phyloP scores from a whole-genome alignment of 1,140 invertebrate species.

The Drosophila miranda region DNA sequence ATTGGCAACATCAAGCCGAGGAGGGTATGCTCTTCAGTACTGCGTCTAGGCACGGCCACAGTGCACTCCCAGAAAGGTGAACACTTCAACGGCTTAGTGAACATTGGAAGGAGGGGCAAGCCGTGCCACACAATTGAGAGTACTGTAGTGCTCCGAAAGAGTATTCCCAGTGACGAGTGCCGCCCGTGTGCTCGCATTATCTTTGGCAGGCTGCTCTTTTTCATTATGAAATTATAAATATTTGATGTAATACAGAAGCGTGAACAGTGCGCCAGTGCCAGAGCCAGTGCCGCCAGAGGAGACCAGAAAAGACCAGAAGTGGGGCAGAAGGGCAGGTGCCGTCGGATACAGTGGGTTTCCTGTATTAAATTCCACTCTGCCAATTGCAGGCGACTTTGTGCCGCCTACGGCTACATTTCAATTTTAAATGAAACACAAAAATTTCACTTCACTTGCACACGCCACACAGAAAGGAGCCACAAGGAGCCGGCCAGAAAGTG shows the following conservation, averaged over 20 bases:
- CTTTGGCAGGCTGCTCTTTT: conserved; percentile 46
- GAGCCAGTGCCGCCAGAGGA: not conserved
- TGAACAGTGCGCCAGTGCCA: conserved; percentile 15
- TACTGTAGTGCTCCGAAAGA: too few relatives aligned
- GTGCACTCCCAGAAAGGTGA: too few relatives aligned
- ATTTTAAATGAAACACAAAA: conserved; percentile 64
- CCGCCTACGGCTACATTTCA: conserved; percentile 56
- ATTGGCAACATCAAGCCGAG: too few relatives aligned
- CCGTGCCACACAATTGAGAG: not conserved
- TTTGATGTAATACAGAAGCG: conserved; percentile 39
- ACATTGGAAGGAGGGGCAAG: too few relatives aligned
- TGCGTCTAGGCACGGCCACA: too few relatives aligned
- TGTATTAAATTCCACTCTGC: conserved; percentile 57
- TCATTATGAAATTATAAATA: conserved; percentile 62
- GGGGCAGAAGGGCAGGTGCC: too few relatives aligned
- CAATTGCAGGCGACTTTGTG: conserved; percentile 58
- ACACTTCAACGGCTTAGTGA: too few relatives aligned
- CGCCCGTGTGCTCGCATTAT: conserved; percentile 19
- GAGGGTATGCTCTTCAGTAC: too few relatives aligned
- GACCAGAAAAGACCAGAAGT: not conserved
- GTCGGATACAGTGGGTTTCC: not conserved
- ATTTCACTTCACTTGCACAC: conserved; percentile 42
- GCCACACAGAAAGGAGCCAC: conserved; percentile 19
- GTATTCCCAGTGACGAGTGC: not conserved
- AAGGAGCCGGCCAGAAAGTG: not conserved